Conservation (phyloP, 2,888 invertebrate species). For the Deroplatys truncata region DNA sequence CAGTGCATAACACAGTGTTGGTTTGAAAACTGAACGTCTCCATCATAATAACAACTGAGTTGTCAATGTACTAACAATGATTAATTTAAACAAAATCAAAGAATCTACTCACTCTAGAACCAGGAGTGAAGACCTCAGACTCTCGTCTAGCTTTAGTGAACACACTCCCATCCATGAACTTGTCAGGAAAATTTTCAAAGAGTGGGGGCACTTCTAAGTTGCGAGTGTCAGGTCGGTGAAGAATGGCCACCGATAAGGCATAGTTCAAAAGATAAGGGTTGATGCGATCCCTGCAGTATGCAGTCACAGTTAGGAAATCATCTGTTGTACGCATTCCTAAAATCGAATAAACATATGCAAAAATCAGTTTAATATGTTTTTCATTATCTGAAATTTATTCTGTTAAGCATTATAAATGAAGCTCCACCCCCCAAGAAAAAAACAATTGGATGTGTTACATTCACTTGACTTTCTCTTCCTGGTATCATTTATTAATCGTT, state of each 20-base stretch:
- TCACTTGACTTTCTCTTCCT: too few relatives aligned
- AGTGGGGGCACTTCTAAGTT: constrained; percentile 68
- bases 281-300: constrained; percentile 66
- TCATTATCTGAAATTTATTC: too few relatives aligned
- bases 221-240: constrained; percentile 69
- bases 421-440: too few relatives aligned
- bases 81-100: background rate
- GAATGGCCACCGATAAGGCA: constrained; percentile 67
- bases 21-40: too few relatives aligned
- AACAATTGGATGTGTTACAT: too few relatives aligned
- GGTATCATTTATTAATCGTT: too few relatives aligned
- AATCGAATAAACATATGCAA: constrained; percentile 18
- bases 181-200: constrained; percentile 75
- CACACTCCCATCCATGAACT: constrained; percentile 72
- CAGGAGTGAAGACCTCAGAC: constrained; percentile 55
- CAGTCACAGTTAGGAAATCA: constrained; percentile 66
- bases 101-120: constrained; percentile 54
- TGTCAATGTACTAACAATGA: too few relatives aligned
- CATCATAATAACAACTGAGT: too few relatives aligned
- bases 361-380: too few relatives aligned
- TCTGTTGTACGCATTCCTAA: constrained; percentile 66
- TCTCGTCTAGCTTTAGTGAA: constrained; percentile 67
- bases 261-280: constrained; percentile 82
- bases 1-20: too few relatives aligned
- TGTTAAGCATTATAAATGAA: too few relatives aligned